Percentiles rank a stretch among this genome's conserved stretches.
phyloP scores from a whole-genome alignment of 2,113 vertebrate species.

The Hippoglossus stenolepis region DNA sequence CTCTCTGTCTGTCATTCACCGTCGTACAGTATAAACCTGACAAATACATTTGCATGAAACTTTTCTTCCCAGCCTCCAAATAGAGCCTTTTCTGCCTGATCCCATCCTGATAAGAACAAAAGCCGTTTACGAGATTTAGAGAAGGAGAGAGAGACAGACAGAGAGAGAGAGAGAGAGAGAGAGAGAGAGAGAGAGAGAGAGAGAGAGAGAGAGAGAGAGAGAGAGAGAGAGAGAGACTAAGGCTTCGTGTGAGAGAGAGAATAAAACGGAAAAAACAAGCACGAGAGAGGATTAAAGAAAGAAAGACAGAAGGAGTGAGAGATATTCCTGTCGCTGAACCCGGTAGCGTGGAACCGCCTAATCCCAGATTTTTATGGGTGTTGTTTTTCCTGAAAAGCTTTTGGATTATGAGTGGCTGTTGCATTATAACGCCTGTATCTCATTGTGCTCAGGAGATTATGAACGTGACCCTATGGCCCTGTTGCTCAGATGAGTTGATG shows the following conservation, averaged over 20 bases:
- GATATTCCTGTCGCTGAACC: slow-evolving; percentile 67
- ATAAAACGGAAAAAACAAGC: slow-evolving; percentile 40
- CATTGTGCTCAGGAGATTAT: slow-evolving; percentile 61
- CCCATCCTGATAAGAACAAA: slow-evolving; percentile 72
- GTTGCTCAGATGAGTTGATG: slow-evolving; percentile 52
- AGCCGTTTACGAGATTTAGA: slow-evolving; percentile 75
- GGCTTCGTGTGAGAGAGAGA: slow-evolving; percentile 29
- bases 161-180: slow-evolving; percentile 15
- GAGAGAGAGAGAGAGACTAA: slow-evolving; percentile 32
- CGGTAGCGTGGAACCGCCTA: slow-evolving; percentile 71
- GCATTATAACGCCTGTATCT: slow-evolving; percentile 56
- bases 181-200: slow-evolving; percentile 19
- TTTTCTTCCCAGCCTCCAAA: slow-evolving; percentile 50
- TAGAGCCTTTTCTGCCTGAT: slow-evolving; percentile 60
- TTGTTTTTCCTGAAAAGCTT: slow-evolving; percentile 75
- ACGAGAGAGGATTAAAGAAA: slow-evolving; percentile 68
- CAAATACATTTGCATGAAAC: slow-evolving; percentile 49
- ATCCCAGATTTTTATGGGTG: slow-evolving; percentile 78
- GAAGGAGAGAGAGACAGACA: slow-evolving; percentile 25
- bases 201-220: slow-evolving; percentile 32
- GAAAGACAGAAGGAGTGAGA: slow-evolving; percentile 56
- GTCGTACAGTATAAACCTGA: slow-evolving; percentile 20
- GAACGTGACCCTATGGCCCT: slow-evolving; percentile 42
- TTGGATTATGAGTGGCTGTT: slow-evolving; percentile 71
- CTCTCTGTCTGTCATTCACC: slow-evolving; percentile 9